These are phyloP conservation scores for Macroteleia sp. DNA, from an alignment of 2,888 invertebrate genomes.

Conservation along the genomic window DNA sequence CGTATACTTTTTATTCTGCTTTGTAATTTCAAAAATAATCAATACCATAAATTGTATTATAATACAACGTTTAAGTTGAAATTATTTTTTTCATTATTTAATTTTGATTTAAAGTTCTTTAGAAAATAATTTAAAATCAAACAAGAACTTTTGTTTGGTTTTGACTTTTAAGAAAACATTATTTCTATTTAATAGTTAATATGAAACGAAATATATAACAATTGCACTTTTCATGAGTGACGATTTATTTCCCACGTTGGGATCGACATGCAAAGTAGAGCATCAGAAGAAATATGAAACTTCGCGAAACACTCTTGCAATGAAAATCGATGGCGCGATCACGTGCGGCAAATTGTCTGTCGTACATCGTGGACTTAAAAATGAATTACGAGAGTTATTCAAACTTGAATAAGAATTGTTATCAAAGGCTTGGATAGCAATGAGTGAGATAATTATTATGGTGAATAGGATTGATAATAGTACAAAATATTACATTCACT, in stretches of 20 bases:
- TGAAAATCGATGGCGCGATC: conserved; percentile 46
- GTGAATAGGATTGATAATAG: conserved; percentile 14
- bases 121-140: too few relatives aligned
- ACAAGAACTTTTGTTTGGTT: too few relatives aligned
- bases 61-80: too few relatives aligned
- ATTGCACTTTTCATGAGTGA: conserved; percentile 17
- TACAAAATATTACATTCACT: too few relatives aligned
- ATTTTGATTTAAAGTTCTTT: too few relatives aligned
- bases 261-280: conserved; percentile 26
- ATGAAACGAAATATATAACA: conserved; percentile 9
- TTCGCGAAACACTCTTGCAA: conserved; percentile 27
- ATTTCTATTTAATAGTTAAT: conserved; percentile 12
- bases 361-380: conserved; percentile 41
- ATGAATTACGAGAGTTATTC: conserved; percentile 42
- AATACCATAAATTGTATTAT: too few relatives aligned
- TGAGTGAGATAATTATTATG: conserved; percentile 32
- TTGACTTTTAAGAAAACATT: too few relatives aligned
- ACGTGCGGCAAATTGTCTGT: conserved; percentile 55
- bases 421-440: conserved; percentile 6
- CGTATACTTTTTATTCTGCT: too few relatives aligned
- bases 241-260: conserved; percentile 26
- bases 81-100: too few relatives aligned
- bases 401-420: conserved; percentile 28
- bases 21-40: too few relatives aligned
- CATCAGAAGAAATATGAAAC: conserved; percentile 46